Evolutionary conservation across 2,797 vertebrate genomes (phyloP).

Genomic region (Rhabdophis nuchalis): DNA sequence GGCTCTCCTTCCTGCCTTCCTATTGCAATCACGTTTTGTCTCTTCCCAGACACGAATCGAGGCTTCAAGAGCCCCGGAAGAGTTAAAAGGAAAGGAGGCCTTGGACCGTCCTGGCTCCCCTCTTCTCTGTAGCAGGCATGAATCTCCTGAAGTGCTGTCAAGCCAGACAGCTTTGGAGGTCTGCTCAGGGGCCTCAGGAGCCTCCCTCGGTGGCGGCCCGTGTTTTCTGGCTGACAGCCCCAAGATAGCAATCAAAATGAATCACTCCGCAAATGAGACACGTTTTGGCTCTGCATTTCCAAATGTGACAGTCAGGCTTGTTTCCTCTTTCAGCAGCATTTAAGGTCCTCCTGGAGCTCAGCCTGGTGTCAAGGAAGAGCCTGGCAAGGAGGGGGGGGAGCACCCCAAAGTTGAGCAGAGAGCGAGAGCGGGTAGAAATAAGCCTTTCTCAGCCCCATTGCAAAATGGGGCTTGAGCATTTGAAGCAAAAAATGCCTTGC

Average conservation of each 20-base stretch:
- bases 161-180: conserved; percentile 50
- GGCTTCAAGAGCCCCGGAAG: conserved; percentile 9
- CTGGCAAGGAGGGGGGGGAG: background rate
- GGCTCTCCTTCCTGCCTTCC: background rate
- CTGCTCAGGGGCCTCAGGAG: conserved; percentile 55
- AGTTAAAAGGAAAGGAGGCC: conserved; percentile 36
- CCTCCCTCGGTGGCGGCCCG: conserved; percentile 58
- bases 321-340: conserved; percentile 46
- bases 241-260: conserved; percentile 66
- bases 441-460: background rate
- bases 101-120: conserved; percentile 25
- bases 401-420: background rate
- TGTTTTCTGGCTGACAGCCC: conserved; percentile 62
- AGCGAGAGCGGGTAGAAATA: background rate
- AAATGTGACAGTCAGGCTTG: conserved; percentile 53
- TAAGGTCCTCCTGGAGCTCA: conserved; percentile 26
- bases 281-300: conserved; percentile 63
- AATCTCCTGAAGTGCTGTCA: conserved; percentile 64
- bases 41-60: background rate
- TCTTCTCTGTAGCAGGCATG: conserved; percentile 42
- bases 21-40: background rate
- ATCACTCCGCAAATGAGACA: conserved; percentile 64
- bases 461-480: background rate
- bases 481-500: background rate
- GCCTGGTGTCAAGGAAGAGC: conserved; percentile 41